These are phyloP conservation scores for Sinocyclocheilus rhinocerous DNA, from an alignment of 2,113 vertebrate genomes.

Conservation along the genomic window DNA sequence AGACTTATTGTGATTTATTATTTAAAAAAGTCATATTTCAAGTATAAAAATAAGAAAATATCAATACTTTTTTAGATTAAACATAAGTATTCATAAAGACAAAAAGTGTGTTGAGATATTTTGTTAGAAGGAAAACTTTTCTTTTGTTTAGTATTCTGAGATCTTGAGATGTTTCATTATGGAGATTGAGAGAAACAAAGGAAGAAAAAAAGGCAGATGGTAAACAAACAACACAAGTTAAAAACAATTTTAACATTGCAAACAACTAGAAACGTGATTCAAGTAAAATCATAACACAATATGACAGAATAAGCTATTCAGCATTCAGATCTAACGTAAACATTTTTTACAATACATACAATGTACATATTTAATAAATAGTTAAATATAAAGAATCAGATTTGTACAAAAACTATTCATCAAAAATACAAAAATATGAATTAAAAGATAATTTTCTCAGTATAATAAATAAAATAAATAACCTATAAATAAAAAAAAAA, in stretches of 20 bases:
- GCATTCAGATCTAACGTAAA: constrained; percentile 42
- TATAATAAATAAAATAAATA: constrained; percentile 62
- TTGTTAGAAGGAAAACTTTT: not conserved
- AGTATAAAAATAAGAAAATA: not conserved
- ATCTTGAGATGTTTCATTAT: constrained; percentile 12
- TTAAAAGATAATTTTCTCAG: not conserved
- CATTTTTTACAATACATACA: constrained; percentile 49
- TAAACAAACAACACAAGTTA: constrained; percentile 21
- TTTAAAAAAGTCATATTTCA: constrained; percentile 10
- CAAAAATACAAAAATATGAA: constrained; percentile 22
- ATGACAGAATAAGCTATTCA: constrained; percentile 9
- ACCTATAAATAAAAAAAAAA: constrained; percentile 48
- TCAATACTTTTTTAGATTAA: constrained; percentile 9
- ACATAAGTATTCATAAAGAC: no score
- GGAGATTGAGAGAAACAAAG: not conserved
- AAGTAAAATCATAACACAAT: constrained; percentile 64
- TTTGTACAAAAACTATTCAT: constrained; percentile 15
- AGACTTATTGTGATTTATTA: not conserved
- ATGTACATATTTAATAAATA: constrained; percentile 34
- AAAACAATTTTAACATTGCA: constrained; percentile 28
- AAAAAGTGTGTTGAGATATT: no score
- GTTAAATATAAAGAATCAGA: constrained; percentile 56
- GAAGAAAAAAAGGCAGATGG: not conserved
- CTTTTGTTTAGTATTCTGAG: not conserved
- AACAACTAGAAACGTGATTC: constrained; percentile 65